Evolutionary conservation across 1,140 invertebrate genomes (phyloP).

Genomic region (Drosophila persimilis): DNA sequence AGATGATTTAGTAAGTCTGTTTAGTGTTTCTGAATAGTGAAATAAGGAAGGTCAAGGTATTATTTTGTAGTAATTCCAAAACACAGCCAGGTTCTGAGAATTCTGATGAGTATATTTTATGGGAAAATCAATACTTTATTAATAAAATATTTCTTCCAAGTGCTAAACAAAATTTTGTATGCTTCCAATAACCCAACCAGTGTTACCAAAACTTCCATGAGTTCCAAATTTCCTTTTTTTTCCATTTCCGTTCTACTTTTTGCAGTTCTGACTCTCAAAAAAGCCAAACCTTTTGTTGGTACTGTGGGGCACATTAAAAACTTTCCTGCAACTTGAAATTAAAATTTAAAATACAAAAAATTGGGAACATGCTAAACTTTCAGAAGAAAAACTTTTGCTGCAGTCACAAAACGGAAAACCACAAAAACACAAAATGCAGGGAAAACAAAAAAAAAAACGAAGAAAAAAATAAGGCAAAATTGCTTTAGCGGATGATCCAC

Average conservation of each 20-base stretch:
- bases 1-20: too few relatives aligned
- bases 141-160: too few relatives aligned
- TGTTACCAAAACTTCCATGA: too few relatives aligned
- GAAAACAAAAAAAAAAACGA: not conserved
- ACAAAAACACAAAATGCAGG: slow-evolving; percentile 4
- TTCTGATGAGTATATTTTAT: too few relatives aligned
- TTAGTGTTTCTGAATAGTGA: too few relatives aligned
- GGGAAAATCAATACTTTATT: too few relatives aligned
- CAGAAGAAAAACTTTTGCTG: slow-evolving; percentile 17
- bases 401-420: slow-evolving; percentile 22
- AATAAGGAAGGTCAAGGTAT: too few relatives aligned
- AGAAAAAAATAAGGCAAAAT: too few relatives aligned
- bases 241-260: not conserved
- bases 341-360: slow-evolving; percentile 27
- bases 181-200: too few relatives aligned
- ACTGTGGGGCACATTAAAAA: slow-evolving; percentile 5
- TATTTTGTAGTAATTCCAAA: too few relatives aligned
- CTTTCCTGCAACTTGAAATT: slow-evolving; percentile 14
- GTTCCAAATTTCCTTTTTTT: not conserved
- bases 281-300: not conserved
- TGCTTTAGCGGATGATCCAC: slow-evolving; percentile 3
- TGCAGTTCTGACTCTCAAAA: slow-evolving; percentile 6
- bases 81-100: too few relatives aligned
- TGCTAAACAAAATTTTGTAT: too few relatives aligned
- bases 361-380: not conserved